A percentile compares a stretch with the other conserved stretches of the same genome.
phyloP scores from a whole-genome alignment of 1,140 invertebrate genomes.

The Listronotus bonariensis region DNA sequence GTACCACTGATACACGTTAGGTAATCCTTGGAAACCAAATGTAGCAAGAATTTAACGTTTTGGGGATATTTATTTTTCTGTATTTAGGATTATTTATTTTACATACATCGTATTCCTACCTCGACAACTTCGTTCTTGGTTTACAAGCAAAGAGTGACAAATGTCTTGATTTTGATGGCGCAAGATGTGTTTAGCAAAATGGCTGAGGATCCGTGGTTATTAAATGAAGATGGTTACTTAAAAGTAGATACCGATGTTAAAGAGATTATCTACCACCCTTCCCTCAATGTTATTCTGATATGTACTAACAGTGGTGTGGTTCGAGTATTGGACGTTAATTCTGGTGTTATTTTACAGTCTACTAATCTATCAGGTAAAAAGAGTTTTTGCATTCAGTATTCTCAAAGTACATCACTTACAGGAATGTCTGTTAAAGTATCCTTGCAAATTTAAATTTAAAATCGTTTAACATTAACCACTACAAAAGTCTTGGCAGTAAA shows the following conservation, averaged over 20 bases:
- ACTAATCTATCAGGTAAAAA: constrained; percentile 75
- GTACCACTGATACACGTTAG: too few relatives aligned
- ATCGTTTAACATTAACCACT: too few relatives aligned
- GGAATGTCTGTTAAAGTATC: too few relatives aligned
- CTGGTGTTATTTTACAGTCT: constrained; percentile 81
- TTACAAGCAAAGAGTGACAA: constrained; percentile 13
- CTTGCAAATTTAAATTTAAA: too few relatives aligned
- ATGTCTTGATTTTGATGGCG: constrained; percentile 58
- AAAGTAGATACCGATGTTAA: constrained; percentile 73
- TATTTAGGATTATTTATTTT: too few relatives aligned
- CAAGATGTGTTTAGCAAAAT: constrained; percentile 74
- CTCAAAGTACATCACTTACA: too few relatives aligned
- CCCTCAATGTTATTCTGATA: constrained; percentile 85
- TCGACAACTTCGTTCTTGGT: too few relatives aligned
- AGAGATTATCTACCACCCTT: constrained; percentile 83
- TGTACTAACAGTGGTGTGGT: constrained; percentile 77
- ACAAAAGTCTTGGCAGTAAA: too few relatives aligned
- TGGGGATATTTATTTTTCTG: too few relatives aligned
- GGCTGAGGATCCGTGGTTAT: constrained; percentile 77
- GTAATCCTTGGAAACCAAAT: too few relatives aligned
- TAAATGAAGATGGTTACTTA: constrained; percentile 83
- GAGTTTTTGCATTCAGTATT: not conserved
- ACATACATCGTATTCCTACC: too few relatives aligned
- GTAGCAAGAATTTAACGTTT: too few relatives aligned
- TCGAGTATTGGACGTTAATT: constrained; percentile 87